These are phyloP conservation scores for Hipparchia semele DNA, from an alignment of 2,888 invertebrate genomes.

Conservation along the genomic window DNA sequence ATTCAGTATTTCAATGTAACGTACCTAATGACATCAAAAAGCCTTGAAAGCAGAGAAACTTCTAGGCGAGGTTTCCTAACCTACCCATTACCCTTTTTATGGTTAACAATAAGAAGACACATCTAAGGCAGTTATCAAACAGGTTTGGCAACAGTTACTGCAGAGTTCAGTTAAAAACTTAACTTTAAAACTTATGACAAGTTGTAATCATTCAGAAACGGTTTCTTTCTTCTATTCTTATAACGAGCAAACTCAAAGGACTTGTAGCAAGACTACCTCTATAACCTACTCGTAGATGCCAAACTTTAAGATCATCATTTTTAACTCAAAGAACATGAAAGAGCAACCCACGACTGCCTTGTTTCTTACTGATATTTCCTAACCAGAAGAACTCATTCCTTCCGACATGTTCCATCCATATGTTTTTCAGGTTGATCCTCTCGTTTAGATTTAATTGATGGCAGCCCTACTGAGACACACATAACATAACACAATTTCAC, in stretches of 20 bases:
- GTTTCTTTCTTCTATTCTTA: neutral
- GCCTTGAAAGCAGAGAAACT: neutral
- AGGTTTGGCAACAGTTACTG: too few relatives aligned
- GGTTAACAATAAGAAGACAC: neutral
- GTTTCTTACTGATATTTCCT: neutral
- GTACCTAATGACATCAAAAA: neutral
- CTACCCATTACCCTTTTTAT: neutral
- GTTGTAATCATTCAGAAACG: neutral
- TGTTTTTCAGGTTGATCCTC: neutral
- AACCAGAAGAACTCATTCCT: neutral
- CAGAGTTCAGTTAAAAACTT: neutral
- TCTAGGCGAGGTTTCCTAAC: neutral
- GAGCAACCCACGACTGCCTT: neutral
- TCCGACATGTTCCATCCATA: neutral
- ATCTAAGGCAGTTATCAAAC: neutral
- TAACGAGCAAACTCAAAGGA: too few relatives aligned
- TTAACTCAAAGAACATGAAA: neutral
- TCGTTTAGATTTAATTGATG: neutral
- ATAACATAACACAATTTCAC: constrained; percentile 30
- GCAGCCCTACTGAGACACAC: constrained; percentile 10
- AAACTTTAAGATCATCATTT: too few relatives aligned
- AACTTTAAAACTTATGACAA: neutral
- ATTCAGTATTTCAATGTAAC: neutral
- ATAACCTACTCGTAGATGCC: too few relatives aligned
- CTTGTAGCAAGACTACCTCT: too few relatives aligned